These are phyloP conservation scores for Drosophila nr. perissopoda DNA, from an alignment of 2,888 invertebrate species.

Conservation along the genomic window DNA sequence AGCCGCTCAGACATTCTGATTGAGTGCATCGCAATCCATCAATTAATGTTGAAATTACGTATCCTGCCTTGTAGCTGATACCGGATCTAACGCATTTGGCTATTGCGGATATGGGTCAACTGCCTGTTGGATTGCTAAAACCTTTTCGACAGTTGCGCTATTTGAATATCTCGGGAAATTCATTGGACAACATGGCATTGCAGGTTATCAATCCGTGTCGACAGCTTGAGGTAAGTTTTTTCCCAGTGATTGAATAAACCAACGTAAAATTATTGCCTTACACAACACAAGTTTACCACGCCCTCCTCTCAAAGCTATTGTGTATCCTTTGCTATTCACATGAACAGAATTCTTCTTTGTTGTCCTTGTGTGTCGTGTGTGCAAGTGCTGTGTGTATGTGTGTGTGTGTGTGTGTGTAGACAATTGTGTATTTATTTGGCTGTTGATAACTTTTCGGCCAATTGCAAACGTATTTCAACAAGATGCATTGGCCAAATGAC, in stretches of 20 bases:
- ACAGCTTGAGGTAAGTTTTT: constrained; percentile 83
- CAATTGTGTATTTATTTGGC: constrained; percentile 47
- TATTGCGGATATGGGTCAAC: constrained; percentile 84
- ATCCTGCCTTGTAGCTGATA: constrained; percentile 73
- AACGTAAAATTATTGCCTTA: constrained; percentile 18
- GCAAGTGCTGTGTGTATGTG: background rate
- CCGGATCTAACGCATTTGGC: constrained; percentile 84
- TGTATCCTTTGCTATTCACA: background rate
- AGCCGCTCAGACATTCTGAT: constrained; percentile 4
- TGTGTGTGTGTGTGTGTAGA: background rate
- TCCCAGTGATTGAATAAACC: constrained; percentile 20
- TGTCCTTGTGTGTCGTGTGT: background rate
- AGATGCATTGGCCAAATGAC: constrained; percentile 30
- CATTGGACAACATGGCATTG: constrained; percentile 86
- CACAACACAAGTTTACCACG: background rate
- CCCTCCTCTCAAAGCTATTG: background rate
- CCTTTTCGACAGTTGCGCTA: constrained; percentile 86
- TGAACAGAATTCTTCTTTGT: background rate
- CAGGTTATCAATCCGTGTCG: constrained; percentile 85
- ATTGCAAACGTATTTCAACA: constrained; percentile 56
- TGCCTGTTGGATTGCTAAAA: constrained; percentile 84
- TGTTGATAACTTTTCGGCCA: constrained; percentile 59
- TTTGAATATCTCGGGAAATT: constrained; percentile 91
- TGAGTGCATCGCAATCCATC: constrained; percentile 29
- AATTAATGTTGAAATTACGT: constrained; percentile 24